These are phyloP conservation scores for Lacerta viridis DNA, from an alignment of 2,797 vertebrate species.

Conservation along the genomic window DNA sequence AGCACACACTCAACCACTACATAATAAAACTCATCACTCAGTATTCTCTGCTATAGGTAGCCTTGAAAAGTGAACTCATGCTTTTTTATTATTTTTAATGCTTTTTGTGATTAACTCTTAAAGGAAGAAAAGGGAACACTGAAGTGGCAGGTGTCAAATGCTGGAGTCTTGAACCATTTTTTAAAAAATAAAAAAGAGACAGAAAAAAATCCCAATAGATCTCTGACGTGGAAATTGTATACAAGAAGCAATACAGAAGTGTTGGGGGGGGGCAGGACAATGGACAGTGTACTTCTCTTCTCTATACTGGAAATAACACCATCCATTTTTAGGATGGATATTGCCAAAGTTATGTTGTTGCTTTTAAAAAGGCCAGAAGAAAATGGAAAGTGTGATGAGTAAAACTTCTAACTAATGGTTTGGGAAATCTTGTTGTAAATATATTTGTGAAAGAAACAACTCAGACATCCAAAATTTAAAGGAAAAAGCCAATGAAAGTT, in stretches of 20 bases:
- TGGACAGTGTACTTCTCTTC: neutral
- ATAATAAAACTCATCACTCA: slow-evolving; percentile 49
- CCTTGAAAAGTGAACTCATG: neutral
- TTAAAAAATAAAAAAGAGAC: slow-evolving; percentile 24
- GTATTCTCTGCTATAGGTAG: slow-evolving; percentile 34
- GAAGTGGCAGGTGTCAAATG: neutral
- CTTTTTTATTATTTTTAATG: slow-evolving; percentile 22
- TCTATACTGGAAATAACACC: neutral
- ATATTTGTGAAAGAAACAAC: neutral
- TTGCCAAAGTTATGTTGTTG: slow-evolving; percentile 17
- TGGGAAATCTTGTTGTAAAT: neutral
- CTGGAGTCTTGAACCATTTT: slow-evolving; percentile 53
- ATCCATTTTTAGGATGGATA: neutral
- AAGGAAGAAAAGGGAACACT: slow-evolving; percentile 28
- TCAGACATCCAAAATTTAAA: slow-evolving; percentile 5
- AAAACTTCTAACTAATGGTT: slow-evolving; percentile 27
- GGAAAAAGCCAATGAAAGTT: neutral
- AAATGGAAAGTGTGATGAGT: neutral
- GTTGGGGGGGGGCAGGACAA: neutral
- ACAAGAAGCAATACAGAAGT: neutral
- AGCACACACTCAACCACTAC: slow-evolving; percentile 30
- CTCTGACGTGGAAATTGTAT: slow-evolving; percentile 28
- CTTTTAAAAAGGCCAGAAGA: neutral
- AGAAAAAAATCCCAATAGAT: neutral
- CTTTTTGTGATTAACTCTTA: slow-evolving; percentile 25